Conservation (phyloP, 2,113 vertebrate species). For the Polyodon spathula region DNA sequence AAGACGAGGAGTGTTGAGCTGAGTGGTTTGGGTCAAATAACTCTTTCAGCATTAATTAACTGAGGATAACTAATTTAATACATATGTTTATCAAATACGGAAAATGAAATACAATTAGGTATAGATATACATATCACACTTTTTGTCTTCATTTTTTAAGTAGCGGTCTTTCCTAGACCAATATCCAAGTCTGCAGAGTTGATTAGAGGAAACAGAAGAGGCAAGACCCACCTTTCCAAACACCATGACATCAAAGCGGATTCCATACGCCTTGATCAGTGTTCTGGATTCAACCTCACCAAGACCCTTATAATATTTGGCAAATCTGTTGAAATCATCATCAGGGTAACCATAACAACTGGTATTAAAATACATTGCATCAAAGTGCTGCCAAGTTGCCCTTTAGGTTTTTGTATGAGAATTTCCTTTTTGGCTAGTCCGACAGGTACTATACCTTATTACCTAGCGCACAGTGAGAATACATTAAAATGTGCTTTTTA, state of each 20-base stretch:
- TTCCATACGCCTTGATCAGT: conserved; percentile 73
- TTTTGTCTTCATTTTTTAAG: background rate
- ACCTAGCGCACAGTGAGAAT: background rate
- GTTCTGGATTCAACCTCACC: conserved; percentile 55
- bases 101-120: no score
- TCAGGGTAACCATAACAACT: no score
- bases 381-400: no score
- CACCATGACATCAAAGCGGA: conserved; percentile 75
- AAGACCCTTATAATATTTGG: conserved; percentile 62
- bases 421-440: no score
- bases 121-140: no score
- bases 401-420: no score
- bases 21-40: background rate
- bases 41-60: background rate
- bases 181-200: background rate
- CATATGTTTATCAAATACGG: background rate
- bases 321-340: conserved; percentile 54
- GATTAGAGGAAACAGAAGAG: background rate
- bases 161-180: background rate
- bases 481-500: background rate
- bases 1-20: background rate
- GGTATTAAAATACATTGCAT: no score
- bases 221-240: conserved; percentile 66
- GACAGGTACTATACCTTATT: no score
- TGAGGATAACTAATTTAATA: background rate